Conservation (phyloP, 2,797 vertebrate species). For the Hafferia zeledoni region DNA sequence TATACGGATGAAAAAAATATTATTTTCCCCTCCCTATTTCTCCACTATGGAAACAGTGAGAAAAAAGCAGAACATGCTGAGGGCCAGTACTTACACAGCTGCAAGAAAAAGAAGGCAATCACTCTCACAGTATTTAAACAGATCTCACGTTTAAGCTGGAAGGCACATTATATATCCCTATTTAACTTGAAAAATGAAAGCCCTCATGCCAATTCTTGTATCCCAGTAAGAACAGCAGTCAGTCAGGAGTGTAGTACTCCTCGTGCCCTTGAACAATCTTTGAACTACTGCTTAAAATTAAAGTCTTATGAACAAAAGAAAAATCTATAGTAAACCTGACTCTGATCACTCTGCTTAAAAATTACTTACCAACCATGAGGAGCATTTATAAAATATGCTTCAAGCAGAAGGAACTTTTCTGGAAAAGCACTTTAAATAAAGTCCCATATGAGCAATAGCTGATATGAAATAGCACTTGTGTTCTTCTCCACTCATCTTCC, state of each 20-base stretch:
- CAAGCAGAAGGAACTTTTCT: neutral
- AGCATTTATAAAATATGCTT: neutral
- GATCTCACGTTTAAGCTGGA: neutral
- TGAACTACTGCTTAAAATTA: neutral
- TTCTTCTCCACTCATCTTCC: neutral
- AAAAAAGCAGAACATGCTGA: neutral
- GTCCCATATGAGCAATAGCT: neutral
- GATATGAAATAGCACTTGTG: neutral
- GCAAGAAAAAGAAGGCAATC: neutral
- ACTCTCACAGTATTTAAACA: neutral
- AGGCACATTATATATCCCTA: neutral
- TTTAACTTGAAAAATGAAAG: neutral
- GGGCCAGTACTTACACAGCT: neutral
- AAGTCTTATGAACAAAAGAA: neutral
- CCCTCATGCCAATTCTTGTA: neutral
- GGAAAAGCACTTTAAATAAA: slow-evolving; percentile 1
- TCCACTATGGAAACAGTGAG: neutral
- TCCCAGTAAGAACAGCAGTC: neutral
- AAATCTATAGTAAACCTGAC: neutral
- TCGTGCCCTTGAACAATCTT: neutral
- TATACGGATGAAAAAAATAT: neutral
- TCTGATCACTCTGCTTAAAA: neutral
- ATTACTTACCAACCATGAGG: neutral
- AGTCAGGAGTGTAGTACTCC: fast-evolving
- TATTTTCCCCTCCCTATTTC: neutral